Conservation (phyloP, 2,113 vertebrate genomes). For the Antechinus stuartii region DNA sequence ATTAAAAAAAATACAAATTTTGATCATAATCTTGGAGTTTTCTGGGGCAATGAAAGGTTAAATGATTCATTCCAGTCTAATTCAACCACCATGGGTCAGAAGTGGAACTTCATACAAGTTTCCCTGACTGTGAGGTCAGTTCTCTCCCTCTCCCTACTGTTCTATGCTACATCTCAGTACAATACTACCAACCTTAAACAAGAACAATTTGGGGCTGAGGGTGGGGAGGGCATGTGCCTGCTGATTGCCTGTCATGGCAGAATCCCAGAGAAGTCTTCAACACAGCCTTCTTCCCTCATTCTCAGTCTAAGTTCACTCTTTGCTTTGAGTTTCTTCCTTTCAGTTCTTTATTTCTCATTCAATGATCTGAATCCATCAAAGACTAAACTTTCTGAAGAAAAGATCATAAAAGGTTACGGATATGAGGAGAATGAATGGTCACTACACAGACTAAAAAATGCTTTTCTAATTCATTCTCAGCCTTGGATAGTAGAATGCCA, state of each 20-base stretch:
- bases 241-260: not conserved
- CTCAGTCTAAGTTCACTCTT: not conserved
- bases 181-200: not conserved
- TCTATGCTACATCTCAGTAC: not conserved
- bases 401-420: not conserved
- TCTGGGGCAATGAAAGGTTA: not conserved
- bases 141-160: not conserved
- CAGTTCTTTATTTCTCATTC: not conserved
- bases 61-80: too few relatives aligned
- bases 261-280: not conserved
- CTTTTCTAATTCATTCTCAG: not conserved
- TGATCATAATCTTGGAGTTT: not conserved
- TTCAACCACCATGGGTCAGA: too few relatives aligned
- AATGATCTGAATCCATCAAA: not conserved
- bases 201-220: not conserved
- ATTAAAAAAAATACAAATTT: not conserved
- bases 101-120: not conserved
- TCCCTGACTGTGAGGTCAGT: not conserved
- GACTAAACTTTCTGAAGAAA: not conserved
- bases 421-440: not conserved
- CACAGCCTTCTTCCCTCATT: not conserved
- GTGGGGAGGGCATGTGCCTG: not conserved
- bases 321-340: not conserved
- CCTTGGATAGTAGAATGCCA: not conserved
- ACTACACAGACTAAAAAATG: not conserved